A percentile compares a stretch with the other conserved stretches of the same genome.
These are phyloP conservation scores for Donacobius atricapilla DNA, from an alignment of 2,113 vertebrate species.

Conservation along the genomic window DNA sequence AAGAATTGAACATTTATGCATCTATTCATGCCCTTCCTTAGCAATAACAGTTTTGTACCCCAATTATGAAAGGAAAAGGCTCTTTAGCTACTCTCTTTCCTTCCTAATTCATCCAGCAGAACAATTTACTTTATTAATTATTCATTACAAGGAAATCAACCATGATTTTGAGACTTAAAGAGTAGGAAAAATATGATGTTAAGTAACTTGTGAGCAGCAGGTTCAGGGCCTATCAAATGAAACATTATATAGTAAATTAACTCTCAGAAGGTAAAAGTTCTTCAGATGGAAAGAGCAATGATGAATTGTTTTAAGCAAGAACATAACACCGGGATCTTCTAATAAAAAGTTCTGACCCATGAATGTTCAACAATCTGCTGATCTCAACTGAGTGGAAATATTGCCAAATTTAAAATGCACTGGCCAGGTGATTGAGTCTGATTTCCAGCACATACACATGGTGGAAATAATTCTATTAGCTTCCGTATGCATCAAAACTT, in stretches of 20 bases:
- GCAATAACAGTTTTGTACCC: not conserved
- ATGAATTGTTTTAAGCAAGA: constrained; percentile 40
- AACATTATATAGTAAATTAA: constrained; percentile 55
- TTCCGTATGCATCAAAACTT: not conserved
- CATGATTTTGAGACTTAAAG: constrained; percentile 4
- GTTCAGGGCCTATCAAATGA: not conserved
- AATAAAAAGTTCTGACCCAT: constrained; percentile 57
- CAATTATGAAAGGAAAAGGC: not conserved
- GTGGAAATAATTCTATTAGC: constrained; percentile 42
- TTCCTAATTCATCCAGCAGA: constrained; percentile 13
- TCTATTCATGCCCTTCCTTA: not conserved
- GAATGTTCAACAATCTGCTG: constrained; percentile 32
- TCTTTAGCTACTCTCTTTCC: constrained; percentile 22
- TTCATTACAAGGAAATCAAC: constrained; percentile 56
- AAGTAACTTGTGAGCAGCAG: constrained; percentile 26
- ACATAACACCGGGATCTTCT: not conserved
- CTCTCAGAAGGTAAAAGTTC: not conserved
- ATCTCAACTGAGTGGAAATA: constrained; percentile 61
- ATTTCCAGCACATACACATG: constrained; percentile 3
- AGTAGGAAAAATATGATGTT: not conserved
- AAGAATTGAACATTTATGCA: not conserved
- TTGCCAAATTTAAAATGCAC: constrained; percentile 34
- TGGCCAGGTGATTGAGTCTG: constrained; percentile 23
- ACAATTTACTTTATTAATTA: constrained; percentile 62
- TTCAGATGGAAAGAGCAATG: constrained; percentile 38